Evolutionary conservation across 2,113 vertebrate species (phyloP).

Genomic region (Phyllopteryx taeniolatus): DNA sequence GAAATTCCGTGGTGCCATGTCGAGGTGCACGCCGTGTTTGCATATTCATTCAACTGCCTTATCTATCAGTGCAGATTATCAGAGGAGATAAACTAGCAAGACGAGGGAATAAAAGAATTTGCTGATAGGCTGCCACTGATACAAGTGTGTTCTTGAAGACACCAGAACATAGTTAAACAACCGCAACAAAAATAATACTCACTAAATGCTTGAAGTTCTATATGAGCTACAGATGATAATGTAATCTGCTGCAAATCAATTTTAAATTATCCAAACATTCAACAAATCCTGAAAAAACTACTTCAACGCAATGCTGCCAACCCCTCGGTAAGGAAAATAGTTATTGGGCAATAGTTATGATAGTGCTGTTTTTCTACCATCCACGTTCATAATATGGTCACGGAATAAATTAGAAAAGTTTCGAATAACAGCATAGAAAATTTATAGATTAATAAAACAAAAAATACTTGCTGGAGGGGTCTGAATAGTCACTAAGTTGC

Average conservation of each 20-base stretch:
- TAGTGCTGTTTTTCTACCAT: no score
- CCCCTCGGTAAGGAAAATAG: background rate
- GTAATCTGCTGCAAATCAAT: conserved; percentile 38
- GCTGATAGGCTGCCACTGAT: conserved; percentile 62
- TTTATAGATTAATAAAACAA: background rate
- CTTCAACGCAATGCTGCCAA: no score
- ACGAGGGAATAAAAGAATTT: conserved; percentile 72
- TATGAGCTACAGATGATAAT: conserved; percentile 25
- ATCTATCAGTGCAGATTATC: conserved; percentile 75
- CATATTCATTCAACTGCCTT: conserved; percentile 78
- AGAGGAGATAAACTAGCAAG: conserved; percentile 71
- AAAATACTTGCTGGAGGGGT: background rate
- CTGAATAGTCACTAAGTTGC: background rate
- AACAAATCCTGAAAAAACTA: no score
- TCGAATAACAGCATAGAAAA: background rate
- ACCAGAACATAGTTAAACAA: conserved; percentile 59
- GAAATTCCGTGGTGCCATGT: conserved; percentile 61
- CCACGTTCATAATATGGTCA: background rate
- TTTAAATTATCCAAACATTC: conserved; percentile 33
- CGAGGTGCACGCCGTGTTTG: conserved; percentile 57
- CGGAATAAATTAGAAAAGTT: background rate
- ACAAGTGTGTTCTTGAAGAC: conserved; percentile 58
- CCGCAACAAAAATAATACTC: conserved; percentile 26
- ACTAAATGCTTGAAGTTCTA: conserved; percentile 44
- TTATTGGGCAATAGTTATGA: no score